phyloP scores from a whole-genome alignment of 2,113 vertebrate species.

The Oceanodroma tethys region DNA sequence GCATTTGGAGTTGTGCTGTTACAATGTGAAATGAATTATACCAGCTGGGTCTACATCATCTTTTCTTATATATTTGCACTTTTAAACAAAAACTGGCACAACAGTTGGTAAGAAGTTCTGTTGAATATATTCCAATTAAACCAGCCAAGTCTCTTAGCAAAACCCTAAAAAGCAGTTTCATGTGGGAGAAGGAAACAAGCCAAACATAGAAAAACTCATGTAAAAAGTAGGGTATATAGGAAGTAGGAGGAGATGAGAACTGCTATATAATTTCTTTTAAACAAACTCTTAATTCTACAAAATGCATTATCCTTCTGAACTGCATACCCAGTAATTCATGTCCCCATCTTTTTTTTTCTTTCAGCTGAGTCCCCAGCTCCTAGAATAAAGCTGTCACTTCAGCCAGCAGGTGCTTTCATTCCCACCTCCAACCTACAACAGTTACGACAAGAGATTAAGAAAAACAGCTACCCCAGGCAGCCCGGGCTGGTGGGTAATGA shows the following conservation, averaged over 20 bases:
- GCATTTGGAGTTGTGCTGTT: background rate
- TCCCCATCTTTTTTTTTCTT: background rate
- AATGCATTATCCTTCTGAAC: background rate
- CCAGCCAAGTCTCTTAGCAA: background rate
- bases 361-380: constrained; percentile 3
- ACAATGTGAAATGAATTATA: background rate
- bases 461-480: constrained; percentile 40
- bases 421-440: background rate
- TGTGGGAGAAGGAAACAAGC: background rate
- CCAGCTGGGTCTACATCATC: background rate
- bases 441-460: constrained; percentile 56
- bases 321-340: background rate
- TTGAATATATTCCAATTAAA: background rate
- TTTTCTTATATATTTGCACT: background rate
- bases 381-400: constrained; percentile 40
- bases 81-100: background rate
- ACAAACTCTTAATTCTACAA: background rate
- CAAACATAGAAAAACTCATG: background rate
- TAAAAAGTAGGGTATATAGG: background rate
- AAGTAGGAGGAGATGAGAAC: background rate
- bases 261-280: background rate
- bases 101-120: background rate
- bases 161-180: background rate
- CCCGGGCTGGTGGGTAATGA: constrained; percentile 6
- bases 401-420: constrained; percentile 32